Evolutionary conservation across 2,113 vertebrate species (phyloP), one percentile per base, ranked within the genome.

Genomic region (Nesospiza acunhae): DNA sequence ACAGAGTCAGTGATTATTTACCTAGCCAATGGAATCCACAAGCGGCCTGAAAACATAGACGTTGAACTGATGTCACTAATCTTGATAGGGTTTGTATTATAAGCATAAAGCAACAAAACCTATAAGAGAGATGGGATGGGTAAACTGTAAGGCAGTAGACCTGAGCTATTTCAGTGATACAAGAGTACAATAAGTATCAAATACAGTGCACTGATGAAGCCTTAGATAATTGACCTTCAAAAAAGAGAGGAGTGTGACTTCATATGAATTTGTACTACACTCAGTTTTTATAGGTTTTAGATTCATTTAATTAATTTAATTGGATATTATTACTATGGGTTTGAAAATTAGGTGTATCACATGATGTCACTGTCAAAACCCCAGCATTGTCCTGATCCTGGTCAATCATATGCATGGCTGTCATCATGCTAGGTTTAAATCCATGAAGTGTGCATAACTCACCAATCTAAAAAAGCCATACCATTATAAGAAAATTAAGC

Each of bases 81-180:
- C 66, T 69, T 94, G 69, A 97, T 23, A 64, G 89, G 70, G 58
- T 81, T 73, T 42, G 24, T 96, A 68, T 98, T 98, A 66, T 93
- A 98, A 78, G 97, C 97, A 93, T 97, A 98, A 80, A 98, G 77
- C 62, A 98, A 64, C 87, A 98, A 96, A 84, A 98, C 89, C 98
- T 98, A 49, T 39, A 76, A 70, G 75, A 87, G 39, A 75, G 69
- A 77, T 17, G 16, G 56, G 84, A 85, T 21, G 37, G 31, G 20
- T 59, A 64, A 66, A 33, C 35, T 52, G 4, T 47, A 79, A 85
- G 15, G 24, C 24, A 87, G 14, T n/a, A 83, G 21, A 53, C 52
- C 37, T 76, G 63, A 84, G 31, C 28, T 80, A 21, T 63, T 84
- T 69, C 39, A 86, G 42, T 47, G 15, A 53, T 47, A 62, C 7